Evolutionary conservation across 2,888 invertebrate species (phyloP).

Genomic region (Cephus spinipes): DNA sequence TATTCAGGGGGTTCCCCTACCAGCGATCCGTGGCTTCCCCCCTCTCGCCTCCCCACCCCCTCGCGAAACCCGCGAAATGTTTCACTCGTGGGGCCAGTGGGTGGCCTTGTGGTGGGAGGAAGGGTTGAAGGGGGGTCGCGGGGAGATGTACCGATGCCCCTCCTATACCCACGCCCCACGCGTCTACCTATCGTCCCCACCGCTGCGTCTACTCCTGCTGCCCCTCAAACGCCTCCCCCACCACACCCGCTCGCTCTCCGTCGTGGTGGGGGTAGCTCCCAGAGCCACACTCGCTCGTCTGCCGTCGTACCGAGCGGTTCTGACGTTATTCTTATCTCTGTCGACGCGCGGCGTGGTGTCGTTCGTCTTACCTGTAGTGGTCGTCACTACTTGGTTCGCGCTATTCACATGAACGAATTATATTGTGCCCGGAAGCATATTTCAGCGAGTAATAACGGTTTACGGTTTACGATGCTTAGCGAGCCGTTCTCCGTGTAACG

Average conservation of each 20-base stretch:
- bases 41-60: constrained; percentile 32
- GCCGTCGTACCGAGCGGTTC: constrained; percentile 61
- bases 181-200: constrained; percentile 25
- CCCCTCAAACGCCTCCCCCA: constrained; percentile 13
- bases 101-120: constrained; percentile 23
- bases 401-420: background rate
- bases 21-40: constrained; percentile 10
- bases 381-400: background rate
- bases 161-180: constrained; percentile 23
- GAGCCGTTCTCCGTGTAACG: background rate
- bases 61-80: constrained; percentile 63
- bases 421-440: background rate
- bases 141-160: constrained; percentile 37
- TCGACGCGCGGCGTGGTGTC: constrained; percentile 41
- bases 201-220: background rate
- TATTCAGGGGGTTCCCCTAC: constrained; percentile 23
- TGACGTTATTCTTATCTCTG: constrained; percentile 28
- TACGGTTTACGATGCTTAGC: background rate
- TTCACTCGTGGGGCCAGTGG: constrained; percentile 55
- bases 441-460: background rate
- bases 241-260: constrained; percentile 24
- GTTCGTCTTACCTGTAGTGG: constrained; percentile 9
- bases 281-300: constrained; percentile 64
- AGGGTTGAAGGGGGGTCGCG: constrained; percentile 16
- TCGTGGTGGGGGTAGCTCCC: constrained; percentile 51